Conservation (phyloP, 64 coral and sea anemone genomes). For the Pocillopora verrucosa region DNA sequence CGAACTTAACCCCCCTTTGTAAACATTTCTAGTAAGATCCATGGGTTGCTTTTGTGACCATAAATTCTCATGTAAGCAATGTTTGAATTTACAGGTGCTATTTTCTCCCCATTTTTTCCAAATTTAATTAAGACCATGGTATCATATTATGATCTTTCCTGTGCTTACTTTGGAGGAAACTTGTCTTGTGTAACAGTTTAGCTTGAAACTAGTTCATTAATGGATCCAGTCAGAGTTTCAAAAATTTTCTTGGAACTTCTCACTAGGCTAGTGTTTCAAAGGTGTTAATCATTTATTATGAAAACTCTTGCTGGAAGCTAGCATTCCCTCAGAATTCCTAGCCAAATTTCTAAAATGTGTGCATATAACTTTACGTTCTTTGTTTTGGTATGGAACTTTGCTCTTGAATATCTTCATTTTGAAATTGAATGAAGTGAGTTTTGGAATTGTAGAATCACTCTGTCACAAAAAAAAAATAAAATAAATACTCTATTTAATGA, state of each 20-base stretch:
- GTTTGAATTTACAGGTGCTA: conserved; percentile 6
- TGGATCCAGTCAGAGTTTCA: background rate
- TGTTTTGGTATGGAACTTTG: no score
- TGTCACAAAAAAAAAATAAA: background rate
- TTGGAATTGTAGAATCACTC: background rate
- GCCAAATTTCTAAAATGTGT: no score
- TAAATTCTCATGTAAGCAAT: background rate
- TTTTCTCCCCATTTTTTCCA: background rate
- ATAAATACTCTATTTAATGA: background rate
- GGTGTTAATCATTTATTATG: background rate
- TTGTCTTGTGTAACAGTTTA: background rate
- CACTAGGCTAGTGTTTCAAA: background rate
- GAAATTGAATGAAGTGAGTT: background rate
- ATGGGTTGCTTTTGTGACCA: background rate
- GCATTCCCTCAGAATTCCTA: background rate
- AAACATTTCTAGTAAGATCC: background rate
- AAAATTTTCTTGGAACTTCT: background rate
- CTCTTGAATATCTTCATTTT: no score
- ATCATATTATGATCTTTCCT: background rate
- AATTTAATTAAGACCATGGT: conserved; percentile 7
- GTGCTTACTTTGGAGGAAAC: background rate
- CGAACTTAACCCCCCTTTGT: background rate
- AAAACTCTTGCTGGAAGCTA: background rate
- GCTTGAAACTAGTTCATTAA: background rate
- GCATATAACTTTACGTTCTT: no score